A percentile compares a stretch with the other conserved stretches of the same genome.
phyloP scores from a whole-genome alignment of 1,140 invertebrate genomes.

The Geopemphigus sp. region DNA sequence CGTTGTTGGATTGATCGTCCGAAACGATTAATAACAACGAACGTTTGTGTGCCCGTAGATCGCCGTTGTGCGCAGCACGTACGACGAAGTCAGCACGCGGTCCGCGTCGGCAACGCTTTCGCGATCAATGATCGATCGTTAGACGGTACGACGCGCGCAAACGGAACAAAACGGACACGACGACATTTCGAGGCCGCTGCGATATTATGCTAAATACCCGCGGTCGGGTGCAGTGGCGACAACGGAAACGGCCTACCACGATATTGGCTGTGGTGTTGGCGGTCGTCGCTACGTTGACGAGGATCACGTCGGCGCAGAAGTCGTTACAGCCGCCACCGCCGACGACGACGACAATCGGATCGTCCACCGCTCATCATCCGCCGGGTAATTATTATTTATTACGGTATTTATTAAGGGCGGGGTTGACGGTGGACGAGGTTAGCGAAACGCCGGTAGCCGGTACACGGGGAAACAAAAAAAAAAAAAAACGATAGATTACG shows the following conservation, averaged over 20 bases:
- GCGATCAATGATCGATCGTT: conserved; percentile 28
- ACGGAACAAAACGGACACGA: not conserved
- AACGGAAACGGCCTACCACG: not conserved
- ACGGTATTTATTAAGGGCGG: no score
- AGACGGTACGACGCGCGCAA: not conserved
- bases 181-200: conserved; percentile 15
- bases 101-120: not conserved
- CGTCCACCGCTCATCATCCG: not conserved
- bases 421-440: no score
- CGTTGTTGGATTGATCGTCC: no score
- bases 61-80: no score
- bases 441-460: no score
- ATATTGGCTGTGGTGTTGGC: conserved; percentile 22
- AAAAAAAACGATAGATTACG: no score
- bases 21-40: no score
- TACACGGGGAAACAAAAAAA: no score
- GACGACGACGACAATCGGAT: not conserved
- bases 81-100: no score
- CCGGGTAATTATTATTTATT: not conserved
- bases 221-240: conserved; percentile 7
- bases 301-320: not conserved
- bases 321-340: not conserved
- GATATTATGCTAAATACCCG: conserved; percentile 27
- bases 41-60: no score
- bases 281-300: not conserved